These are phyloP conservation scores for Norana najaformis DNA, from an alignment of 2,888 invertebrate species.

Conservation along the genomic window DNA sequence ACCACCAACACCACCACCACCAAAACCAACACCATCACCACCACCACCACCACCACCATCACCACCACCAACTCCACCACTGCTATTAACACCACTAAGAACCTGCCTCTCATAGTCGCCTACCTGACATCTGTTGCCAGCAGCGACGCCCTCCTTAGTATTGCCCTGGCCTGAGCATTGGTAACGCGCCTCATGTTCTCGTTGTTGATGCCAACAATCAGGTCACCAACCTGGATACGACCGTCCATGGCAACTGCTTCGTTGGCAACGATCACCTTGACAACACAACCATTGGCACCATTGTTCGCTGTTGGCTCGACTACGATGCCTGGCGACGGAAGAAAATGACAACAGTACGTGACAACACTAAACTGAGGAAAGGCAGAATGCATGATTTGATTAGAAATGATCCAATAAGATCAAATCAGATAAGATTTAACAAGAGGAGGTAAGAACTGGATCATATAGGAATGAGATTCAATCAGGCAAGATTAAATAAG, in stretches of 20 bases:
- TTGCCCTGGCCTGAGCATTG: conserved; percentile 68
- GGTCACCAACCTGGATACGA: conserved; percentile 68
- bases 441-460: no score
- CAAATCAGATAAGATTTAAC: no score
- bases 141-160: conserved; percentile 68
- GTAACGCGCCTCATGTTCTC: conserved; percentile 68
- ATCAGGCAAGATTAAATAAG: no score
- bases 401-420: no score
- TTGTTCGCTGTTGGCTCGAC: not conserved
- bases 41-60: not conserved
- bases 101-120: not conserved
- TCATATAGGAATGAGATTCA: no score
- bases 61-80: not conserved
- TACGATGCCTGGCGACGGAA: not conserved
- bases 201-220: conserved; percentile 68
- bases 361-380: no score
- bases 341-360: no score
- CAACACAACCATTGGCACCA: conserved; percentile 66
- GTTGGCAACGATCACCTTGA: conserved; percentile 64
- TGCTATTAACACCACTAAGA: no score
- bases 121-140: conserved; percentile 69
- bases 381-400: no score
- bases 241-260: conserved; percentile 69
- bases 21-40: not conserved
- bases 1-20: no score